phyloP scores from a whole-genome alignment of 2,797 vertebrate species.

The Lutjanus argentimaculatus region DNA sequence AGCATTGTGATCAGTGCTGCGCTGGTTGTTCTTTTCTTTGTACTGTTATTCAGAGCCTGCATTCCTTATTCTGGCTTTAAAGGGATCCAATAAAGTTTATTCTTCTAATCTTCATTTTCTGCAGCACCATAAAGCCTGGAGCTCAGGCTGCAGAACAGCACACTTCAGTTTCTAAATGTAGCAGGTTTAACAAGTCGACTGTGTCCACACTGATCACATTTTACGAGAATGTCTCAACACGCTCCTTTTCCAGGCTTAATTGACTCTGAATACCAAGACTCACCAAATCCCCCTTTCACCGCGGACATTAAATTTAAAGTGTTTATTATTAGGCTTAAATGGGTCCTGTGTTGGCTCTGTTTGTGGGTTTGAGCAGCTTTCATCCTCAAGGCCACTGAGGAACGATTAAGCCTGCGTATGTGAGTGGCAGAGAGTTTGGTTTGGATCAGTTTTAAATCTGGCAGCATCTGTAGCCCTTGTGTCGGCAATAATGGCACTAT shows the following conservation, averaged over 20 bases:
- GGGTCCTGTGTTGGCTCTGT: slow-evolving; percentile 23
- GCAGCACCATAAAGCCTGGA: neutral
- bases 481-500: slow-evolving; percentile 4
- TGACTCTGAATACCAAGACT: slow-evolving; percentile 32
- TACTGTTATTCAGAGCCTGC: neutral
- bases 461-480: slow-evolving; percentile 5
- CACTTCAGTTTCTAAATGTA: slow-evolving; percentile 1
- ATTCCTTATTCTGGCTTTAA: slow-evolving; percentile 13
- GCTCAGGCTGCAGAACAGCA: neutral
- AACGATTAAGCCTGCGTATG: slow-evolving; percentile 20
- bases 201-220: slow-evolving; percentile 30
- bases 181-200: slow-evolving; percentile 10
- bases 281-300: slow-evolving; percentile 29
- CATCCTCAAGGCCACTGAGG: slow-evolving; percentile 15
- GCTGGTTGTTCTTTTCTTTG: neutral
- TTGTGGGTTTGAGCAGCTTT: slow-evolving; percentile 34
- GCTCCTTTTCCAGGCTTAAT: slow-evolving; percentile 23
- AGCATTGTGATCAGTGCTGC: neutral
- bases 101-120: slow-evolving; percentile 11
- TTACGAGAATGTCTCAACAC: slow-evolving; percentile 13
- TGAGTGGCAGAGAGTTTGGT: slow-evolving; percentile 14
- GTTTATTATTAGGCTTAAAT: slow-evolving; percentile 49
- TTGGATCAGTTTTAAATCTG: neutral
- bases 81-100: slow-evolving; percentile 14
- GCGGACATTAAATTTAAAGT: slow-evolving; percentile 31